A percentile compares a stretch with the other conserved stretches of the same genome.
Evolutionary conservation across 2,797 vertebrate genomes (phyloP).

Genomic region (Lithobates pipiens): DNA sequence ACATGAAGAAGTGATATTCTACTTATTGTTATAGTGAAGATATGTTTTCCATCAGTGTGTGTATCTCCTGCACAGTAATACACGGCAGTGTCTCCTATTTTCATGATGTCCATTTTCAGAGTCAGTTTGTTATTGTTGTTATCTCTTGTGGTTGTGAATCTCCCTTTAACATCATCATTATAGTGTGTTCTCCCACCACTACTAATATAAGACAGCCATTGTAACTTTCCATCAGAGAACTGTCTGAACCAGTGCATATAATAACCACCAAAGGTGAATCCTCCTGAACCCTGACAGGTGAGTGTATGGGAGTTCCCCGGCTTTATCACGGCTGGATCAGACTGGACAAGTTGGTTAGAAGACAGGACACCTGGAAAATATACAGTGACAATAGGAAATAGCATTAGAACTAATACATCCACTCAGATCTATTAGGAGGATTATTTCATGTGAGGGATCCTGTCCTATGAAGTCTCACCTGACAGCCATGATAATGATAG

Average conservation of each 20-base stretch:
- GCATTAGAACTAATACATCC: neutral
- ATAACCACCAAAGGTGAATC: neutral
- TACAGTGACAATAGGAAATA: too few relatives aligned
- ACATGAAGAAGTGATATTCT: neutral
- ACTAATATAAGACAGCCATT: neutral
- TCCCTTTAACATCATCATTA: neutral
- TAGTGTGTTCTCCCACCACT: neutral
- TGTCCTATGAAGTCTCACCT: too few relatives aligned
- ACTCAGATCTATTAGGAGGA: neutral
- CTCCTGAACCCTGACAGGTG: neutral
- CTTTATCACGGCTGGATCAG: neutral
- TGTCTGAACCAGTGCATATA: neutral
- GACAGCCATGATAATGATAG: too few relatives aligned
- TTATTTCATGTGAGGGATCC: too few relatives aligned
- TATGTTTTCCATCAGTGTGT: neutral
- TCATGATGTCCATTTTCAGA: slow-evolving; percentile 22
- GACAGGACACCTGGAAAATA: too few relatives aligned
- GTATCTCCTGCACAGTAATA: slow-evolving; percentile 33
- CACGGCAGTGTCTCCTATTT: neutral
- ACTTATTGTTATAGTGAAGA: neutral
- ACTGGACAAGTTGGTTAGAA: slow-evolving; percentile 17
- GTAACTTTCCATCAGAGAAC: neutral
- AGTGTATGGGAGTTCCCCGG: slow-evolving; percentile 20
- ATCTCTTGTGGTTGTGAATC: slow-evolving; percentile 8
- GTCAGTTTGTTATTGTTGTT: slow-evolving; percentile 11